Percentiles rank a stretch among this genome's conserved stretches.
Conservation (phyloP, 2,797 vertebrate species). For the Eutrigla gurnardus region DNA sequence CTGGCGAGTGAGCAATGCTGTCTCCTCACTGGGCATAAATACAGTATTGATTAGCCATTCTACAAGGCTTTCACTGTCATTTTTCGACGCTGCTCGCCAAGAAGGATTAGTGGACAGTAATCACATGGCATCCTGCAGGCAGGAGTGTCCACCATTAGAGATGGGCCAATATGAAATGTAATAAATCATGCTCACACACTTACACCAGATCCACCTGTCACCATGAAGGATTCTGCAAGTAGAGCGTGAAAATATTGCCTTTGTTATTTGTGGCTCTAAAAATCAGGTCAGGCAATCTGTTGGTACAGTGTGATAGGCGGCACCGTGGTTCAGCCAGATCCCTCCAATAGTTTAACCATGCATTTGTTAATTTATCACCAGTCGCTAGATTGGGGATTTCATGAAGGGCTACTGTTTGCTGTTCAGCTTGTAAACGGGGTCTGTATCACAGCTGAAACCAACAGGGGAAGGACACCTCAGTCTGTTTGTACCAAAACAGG, state of each 20-base stretch:
- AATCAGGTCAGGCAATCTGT: slow-evolving; percentile 57
- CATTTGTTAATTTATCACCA: slow-evolving; percentile 40
- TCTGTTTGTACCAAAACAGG: slow-evolving; percentile 35
- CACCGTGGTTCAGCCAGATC: slow-evolving; percentile 11
- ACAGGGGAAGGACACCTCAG: slow-evolving; percentile 27
- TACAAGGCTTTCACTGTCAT: slow-evolving; percentile 78
- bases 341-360: slow-evolving; percentile 22
- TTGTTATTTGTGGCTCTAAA: slow-evolving; percentile 66
- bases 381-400: slow-evolving; percentile 14
- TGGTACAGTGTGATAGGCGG: slow-evolving; percentile 18
- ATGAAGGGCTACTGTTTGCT: slow-evolving; percentile 22
- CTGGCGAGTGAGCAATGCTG: slow-evolving; percentile 78
- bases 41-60: slow-evolving; percentile 85
- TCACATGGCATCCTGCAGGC: slow-evolving; percentile 79
- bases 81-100: slow-evolving; percentile 71
- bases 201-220: slow-evolving; percentile 63
- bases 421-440: slow-evolving; percentile 33
- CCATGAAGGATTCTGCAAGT: slow-evolving; percentile 73
- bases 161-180: slow-evolving; percentile 48
- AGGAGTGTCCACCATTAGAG: slow-evolving; percentile 74
- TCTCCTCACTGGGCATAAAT: slow-evolving; percentile 82
- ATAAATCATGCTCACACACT: slow-evolving; percentile 74
- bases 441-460: slow-evolving; percentile 44
- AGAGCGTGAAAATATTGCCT: slow-evolving; percentile 65
- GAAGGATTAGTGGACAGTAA: slow-evolving; percentile 82